Base-by-base conservation (phyloP, 2,113 vertebrate genomes). In the Xiphophorus hellerii region DNA sequence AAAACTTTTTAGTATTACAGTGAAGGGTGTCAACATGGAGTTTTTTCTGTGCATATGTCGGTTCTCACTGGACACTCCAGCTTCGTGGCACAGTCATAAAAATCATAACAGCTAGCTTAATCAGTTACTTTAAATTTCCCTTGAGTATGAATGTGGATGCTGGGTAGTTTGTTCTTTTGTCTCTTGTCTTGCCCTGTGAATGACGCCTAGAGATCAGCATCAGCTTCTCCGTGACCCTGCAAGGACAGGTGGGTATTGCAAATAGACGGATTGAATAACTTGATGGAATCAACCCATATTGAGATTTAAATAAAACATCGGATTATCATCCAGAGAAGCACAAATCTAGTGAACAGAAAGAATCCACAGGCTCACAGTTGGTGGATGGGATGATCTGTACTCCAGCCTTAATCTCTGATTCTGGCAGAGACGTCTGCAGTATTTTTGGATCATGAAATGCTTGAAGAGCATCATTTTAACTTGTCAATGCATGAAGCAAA, bases 371-470 rank as follows among this genome's bases (percentile, higher is more conserved):
- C 54, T 39, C 74, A 70, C 78, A 27, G 58, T 22, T 62, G 64
- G 66, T 74, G 68, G 71, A 30, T 67, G 31, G 20, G 28, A 28
- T 70, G 27, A 62, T 76, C 44, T 54, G 62, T 48, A 22, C 27
- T 25, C 25, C 64, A 70, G 33, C n/a, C 22, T 10, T 66, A 66
- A 76, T 70, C 58, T 76, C 25, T 64, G 42, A 76, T 88, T 82
- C 28, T 39, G n/a, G 28, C 62, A 79, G 62, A 77, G 62, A 76
- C 70, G 10, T 64, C 31, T 76, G 62, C 11, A 68, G 25, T 27
- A 37, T 65, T 29, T 62, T 66, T 33, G 29, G 10, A 30, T 37
- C 39, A 66, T 15, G 68, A 74, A 66, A 42, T 76, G 12, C 62
- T 64, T 20, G 63, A 73, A 71, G 25, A 33, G 17, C 11, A 31